phyloP scores from a whole-genome alignment of 2,888 invertebrate genomes.

The Erebia palarica region DNA sequence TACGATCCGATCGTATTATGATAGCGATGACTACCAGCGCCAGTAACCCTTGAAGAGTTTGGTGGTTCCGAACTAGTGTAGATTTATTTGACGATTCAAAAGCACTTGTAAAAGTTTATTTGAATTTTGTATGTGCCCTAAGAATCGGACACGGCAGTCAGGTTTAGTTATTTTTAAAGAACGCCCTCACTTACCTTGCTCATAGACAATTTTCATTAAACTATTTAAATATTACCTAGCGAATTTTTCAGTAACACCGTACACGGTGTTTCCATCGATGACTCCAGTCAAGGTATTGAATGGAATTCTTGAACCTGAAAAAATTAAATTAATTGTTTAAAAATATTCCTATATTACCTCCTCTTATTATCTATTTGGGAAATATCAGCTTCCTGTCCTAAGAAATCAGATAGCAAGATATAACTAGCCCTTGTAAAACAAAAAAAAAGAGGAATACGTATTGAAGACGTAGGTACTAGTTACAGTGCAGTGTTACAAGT shows the following conservation, averaged over 20 bases:
- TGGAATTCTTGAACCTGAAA: conserved; percentile 88
- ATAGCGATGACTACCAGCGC: no score
- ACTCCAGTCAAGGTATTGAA: conserved; percentile 94
- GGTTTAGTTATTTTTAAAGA: not conserved
- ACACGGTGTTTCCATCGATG: conserved; percentile 94
- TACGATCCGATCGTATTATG: no score
- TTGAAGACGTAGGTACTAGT: not conserved
- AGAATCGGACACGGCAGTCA: not conserved
- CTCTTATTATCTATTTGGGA: no score
- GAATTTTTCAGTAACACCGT: conserved; percentile 92
- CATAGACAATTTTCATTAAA: not conserved
- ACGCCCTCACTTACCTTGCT: conserved; percentile 5
- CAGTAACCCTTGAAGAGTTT: no score
- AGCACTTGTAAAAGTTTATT: no score
- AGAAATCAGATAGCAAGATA: no score
- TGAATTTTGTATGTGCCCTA: no score
- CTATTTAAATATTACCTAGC: conserved; percentile 79
- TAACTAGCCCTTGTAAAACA: no score
- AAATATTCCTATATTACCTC: no score
- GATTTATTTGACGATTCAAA: no score
- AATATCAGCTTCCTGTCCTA: no score
- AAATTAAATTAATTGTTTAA: not conserved
- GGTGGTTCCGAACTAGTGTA: no score
- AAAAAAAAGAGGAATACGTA: not conserved
- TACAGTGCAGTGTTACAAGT: conserved; percentile 2